phyloP scores from a whole-genome alignment of 2,113 vertebrate species.

The Crypturellus undulatus region DNA sequence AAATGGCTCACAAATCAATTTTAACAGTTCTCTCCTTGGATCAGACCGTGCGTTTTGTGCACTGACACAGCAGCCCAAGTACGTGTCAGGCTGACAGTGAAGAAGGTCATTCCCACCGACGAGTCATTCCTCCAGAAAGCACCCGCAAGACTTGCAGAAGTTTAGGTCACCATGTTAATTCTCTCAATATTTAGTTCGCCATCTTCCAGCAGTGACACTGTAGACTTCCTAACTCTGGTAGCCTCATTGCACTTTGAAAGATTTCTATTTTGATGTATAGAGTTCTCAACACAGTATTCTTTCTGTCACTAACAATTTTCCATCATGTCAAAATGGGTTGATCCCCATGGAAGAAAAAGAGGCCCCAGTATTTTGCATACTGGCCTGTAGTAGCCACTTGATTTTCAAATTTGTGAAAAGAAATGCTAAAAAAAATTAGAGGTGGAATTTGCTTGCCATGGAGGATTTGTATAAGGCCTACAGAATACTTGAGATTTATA shows the following conservation, averaged over 20 bases:
- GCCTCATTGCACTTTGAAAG: background rate
- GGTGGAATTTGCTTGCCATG: background rate
- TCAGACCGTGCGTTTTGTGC: background rate
- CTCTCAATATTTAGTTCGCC: background rate
- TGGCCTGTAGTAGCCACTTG: background rate
- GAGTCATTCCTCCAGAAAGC: background rate
- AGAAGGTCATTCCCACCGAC: background rate
- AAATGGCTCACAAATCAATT: background rate
- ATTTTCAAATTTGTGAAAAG: background rate
- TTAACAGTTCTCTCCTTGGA: background rate
- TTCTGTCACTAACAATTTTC: background rate
- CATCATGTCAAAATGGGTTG: background rate
- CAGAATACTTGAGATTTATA: constrained; percentile 13
- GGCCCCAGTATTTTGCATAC: background rate
- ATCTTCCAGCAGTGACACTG: background rate
- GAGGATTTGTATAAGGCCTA: background rate
- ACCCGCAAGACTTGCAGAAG: background rate
- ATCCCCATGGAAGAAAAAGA: background rate
- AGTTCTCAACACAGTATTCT: background rate
- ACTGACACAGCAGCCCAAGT: background rate
- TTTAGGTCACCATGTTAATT: background rate
- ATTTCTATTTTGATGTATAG: background rate
- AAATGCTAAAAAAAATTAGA: constrained; percentile 33
- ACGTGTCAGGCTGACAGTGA: background rate
- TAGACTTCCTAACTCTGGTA: background rate